Percentiles rank a stretch among this genome's conserved stretches.
These are phyloP conservation scores for Pangasius macronema DNA, from an alignment of 2,797 vertebrate species.

Conservation along the genomic window DNA sequence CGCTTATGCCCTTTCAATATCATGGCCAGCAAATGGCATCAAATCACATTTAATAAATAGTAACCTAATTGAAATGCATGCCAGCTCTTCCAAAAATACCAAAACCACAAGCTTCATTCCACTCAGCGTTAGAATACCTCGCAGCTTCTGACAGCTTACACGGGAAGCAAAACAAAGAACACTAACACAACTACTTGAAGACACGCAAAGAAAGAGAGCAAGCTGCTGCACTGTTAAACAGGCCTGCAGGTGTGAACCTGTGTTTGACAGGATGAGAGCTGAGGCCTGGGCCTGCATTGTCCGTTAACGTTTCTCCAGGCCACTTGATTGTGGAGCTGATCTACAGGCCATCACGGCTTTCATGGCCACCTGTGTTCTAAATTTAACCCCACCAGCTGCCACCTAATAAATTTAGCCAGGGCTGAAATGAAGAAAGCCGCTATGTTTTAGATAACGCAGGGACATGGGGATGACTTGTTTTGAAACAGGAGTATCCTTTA, in stretches of 20 bases:
- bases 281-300: constrained; percentile 53
- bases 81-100: constrained; percentile 31
- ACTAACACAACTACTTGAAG: not conserved
- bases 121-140: not conserved
- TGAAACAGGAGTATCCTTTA: constrained; percentile 54
- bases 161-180: not conserved
- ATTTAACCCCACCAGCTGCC: constrained; percentile 62
- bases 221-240: not conserved
- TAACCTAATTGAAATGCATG: constrained; percentile 19
- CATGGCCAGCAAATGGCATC: constrained; percentile 35
- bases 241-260: constrained; percentile 37
- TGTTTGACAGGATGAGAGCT: constrained; percentile 39
- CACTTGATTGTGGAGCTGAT: constrained; percentile 53
- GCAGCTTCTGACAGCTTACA: not conserved
- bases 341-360: constrained; percentile 47
- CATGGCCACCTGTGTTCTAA: constrained; percentile 62
- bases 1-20: constrained; percentile 20
- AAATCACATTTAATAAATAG: constrained; percentile 25
- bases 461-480: constrained; percentile 52
- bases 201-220: not conserved
- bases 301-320: constrained; percentile 44
- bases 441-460: constrained; percentile 43
- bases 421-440: constrained; percentile 52
- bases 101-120: not conserved
- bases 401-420: constrained; percentile 59